phyloP scores from a whole-genome alignment of 2,888 invertebrate genomes.

The Belgica antarctica region DNA sequence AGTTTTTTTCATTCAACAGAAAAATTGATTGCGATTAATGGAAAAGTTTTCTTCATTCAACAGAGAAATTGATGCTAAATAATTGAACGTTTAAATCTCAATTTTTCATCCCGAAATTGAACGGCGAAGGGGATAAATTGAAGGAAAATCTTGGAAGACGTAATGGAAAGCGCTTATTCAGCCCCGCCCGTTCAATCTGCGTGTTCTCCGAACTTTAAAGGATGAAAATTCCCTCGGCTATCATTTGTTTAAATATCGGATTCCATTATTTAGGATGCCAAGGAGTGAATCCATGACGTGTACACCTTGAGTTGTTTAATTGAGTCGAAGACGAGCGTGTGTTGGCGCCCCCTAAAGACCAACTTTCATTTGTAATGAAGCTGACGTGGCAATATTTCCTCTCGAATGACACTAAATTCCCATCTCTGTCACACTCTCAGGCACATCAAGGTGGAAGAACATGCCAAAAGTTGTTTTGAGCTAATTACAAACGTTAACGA shows the following conservation, averaged over 20 bases:
- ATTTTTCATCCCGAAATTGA: slow-evolving; percentile 39
- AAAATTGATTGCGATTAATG: too few species aligned
- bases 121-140: neutral
- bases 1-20: neutral
- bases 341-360: too few species aligned
- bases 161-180: neutral
- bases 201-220: slow-evolving; percentile 28
- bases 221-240: neutral
- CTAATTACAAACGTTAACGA: slow-evolving; percentile 39
- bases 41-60: neutral
- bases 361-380: too few species aligned
- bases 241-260: slow-evolving; percentile 39
- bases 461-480: slow-evolving; percentile 35
- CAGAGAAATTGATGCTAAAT: slow-evolving; percentile 7
- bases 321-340: too few species aligned
- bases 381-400: neutral
- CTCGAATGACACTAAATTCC: neutral
- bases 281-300: neutral
- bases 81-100: slow-evolving; percentile 43
- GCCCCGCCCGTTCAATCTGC: too few species aligned
- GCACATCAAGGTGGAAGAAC: neutral
- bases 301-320: neutral
- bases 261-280: slow-evolving; percentile 6
- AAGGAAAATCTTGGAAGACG: neutral
- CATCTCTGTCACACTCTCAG: neutral